A percentile compares a stretch with the other conserved stretches of the same genome.
Evolutionary conservation across 2,888 invertebrate species (phyloP).

Genomic region (Synergus japonicus): DNA sequence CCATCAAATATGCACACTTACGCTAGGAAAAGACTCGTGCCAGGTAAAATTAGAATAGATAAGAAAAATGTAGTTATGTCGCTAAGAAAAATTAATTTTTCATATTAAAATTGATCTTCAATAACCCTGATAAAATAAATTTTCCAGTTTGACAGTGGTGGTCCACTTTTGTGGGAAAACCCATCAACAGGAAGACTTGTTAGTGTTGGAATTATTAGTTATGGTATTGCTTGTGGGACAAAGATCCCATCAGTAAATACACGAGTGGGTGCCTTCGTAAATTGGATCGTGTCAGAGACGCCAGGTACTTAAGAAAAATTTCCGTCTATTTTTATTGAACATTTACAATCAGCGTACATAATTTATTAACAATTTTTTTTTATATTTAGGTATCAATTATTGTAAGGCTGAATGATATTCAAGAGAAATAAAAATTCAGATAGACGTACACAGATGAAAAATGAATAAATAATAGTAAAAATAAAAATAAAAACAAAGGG

Average conservation of each 20-base stretch:
- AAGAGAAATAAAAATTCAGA: no score
- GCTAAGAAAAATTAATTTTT: no score
- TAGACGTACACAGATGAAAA: no score
- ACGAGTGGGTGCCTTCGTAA: conserved; percentile 78
- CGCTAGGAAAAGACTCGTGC: conserved; percentile 80
- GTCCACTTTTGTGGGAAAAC: conserved; percentile 80
- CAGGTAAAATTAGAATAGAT: conserved; percentile 76
- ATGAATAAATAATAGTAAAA: no score
- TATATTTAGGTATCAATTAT: not conserved
- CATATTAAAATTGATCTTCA: not conserved
- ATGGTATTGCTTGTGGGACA: conserved; percentile 80
- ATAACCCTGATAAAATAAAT: not conserved
- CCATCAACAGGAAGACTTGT: conserved; percentile 63
- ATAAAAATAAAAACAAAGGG: not conserved
- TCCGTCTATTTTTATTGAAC: not conserved
- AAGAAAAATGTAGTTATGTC: not conserved
- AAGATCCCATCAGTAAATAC: conserved; percentile 79
- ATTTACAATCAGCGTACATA: not conserved
- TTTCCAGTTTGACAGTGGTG: conserved; percentile 78
- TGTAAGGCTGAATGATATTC: conserved; percentile 5
- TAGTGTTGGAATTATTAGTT: conserved; percentile 80
- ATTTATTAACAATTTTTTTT: not conserved
- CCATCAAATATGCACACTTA: conserved; percentile 78
- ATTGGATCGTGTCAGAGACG: conserved; percentile 78
- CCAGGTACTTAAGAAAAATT: not conserved